phyloP scores from a whole-genome alignment of 2,797 vertebrate species.

The Anolis apletophallus region DNA sequence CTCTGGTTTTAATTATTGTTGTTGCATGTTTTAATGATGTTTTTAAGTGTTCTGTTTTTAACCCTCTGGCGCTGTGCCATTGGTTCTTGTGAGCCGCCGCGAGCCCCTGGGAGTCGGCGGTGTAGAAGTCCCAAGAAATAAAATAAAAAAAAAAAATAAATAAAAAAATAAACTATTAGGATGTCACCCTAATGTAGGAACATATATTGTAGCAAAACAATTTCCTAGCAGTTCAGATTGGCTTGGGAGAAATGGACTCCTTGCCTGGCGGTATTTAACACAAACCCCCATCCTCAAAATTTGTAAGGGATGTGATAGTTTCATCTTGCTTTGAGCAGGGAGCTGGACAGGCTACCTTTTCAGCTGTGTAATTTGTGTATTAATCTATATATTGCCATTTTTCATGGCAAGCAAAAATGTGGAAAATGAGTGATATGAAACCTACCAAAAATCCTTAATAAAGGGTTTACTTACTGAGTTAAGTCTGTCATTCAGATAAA shows the following conservation, averaged over 20 bases:
- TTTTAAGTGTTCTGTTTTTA: no score
- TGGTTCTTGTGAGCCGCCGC: no score
- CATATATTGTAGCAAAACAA: neutral
- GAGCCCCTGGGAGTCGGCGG: no score
- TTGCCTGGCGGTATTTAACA: neutral
- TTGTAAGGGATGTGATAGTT: neutral
- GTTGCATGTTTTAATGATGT: no score
- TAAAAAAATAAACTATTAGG: no score
- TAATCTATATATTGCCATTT: neutral
- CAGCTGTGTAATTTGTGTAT: neutral
- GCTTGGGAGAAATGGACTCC: neutral
- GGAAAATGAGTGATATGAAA: neutral
- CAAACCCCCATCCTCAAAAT: no score
- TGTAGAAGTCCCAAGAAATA: no score
- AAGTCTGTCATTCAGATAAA: neutral
- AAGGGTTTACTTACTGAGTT: neutral
- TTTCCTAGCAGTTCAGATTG: neutral
- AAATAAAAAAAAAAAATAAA: no score
- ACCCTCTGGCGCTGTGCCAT: no score
- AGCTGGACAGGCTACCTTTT: neutral
- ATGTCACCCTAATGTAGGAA: no score
- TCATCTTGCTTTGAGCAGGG: neutral
- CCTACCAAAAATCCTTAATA: neutral
- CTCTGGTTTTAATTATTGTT: no score
- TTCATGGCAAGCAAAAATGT: neutral